Conservation (phyloP, 2,113 vertebrate species). For the Turdus rufiventris region DNA sequence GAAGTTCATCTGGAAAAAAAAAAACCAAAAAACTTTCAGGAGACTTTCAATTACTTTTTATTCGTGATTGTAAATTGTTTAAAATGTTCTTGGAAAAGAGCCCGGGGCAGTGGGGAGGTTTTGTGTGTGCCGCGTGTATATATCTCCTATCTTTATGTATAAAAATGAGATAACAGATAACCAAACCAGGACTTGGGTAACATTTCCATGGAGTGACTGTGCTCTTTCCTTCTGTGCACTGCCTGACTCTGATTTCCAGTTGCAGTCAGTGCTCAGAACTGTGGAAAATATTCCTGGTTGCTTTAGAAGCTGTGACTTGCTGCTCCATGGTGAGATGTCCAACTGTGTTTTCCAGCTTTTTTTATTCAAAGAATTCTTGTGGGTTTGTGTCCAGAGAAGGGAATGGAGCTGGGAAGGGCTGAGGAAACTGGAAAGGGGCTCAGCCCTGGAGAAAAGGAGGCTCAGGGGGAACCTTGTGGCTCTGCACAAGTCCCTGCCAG, state of each 20-base stretch:
- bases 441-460: not conserved
- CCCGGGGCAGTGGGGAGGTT: not conserved
- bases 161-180: not conserved
- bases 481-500: not conserved
- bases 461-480: not conserved
- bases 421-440: not conserved
- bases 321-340: not conserved
- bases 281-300: not conserved
- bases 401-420: not conserved
- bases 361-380: not conserved
- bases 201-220: not conserved
- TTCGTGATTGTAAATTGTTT: slow-evolving; percentile 45
- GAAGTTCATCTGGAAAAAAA: slow-evolving; percentile 13
- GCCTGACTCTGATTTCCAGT: not conserved
- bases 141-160: not conserved
- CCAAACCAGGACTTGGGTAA: not conserved
- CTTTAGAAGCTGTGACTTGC: not conserved
- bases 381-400: not conserved
- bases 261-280: not conserved
- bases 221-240: not conserved
- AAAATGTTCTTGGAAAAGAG: slow-evolving; percentile 35
- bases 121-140: not conserved
- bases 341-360: not conserved
- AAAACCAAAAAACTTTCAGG: not conserved
- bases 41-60: slow-evolving; percentile 59